These are phyloP conservation scores for Lamellibrachia satsuma DNA, from an alignment of 2,888 invertebrate species.

Conservation along the genomic window DNA sequence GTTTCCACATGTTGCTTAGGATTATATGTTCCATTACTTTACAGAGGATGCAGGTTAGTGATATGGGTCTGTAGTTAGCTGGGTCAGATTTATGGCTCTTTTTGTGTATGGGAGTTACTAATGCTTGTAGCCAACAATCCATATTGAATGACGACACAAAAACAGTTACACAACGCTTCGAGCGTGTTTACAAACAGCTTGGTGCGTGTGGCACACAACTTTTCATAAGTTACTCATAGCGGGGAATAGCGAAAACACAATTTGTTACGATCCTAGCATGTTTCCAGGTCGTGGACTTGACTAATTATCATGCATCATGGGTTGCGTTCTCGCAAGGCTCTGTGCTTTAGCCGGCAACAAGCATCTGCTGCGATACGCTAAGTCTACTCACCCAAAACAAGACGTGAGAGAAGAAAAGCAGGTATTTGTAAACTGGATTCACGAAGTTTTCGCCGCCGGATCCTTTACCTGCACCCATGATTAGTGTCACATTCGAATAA, in stretches of 20 bases:
- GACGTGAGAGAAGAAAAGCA: slow-evolving; percentile 88
- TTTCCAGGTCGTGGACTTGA: neutral
- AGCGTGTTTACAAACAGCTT: neutral
- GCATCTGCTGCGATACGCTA: neutral
- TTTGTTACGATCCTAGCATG: neutral
- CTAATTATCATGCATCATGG: too few relatives aligned
- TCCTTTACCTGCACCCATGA: slow-evolving; percentile 1
- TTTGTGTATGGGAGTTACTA: too few relatives aligned
- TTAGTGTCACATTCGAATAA: neutral
- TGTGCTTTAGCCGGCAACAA: neutral
- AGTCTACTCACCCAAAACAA: slow-evolving; percentile 82
- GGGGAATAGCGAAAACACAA: neutral
- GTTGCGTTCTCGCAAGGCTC: neutral
- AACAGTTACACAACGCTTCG: neutral
- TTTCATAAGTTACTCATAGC: neutral
- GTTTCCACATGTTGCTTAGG: too few relatives aligned
- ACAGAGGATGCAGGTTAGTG: too few relatives aligned
- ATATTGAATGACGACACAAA: neutral
- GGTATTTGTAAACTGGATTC: slow-evolving; percentile 84
- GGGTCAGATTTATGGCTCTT: too few relatives aligned
- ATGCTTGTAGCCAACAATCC: too few relatives aligned
- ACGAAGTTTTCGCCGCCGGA: neutral
- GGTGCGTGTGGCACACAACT: neutral
- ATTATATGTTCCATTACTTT: too few relatives aligned
- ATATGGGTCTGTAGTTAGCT: too few relatives aligned